Percentiles rank a stretch among this genome's conserved stretches.
Conservation (phyloP, 2,888 invertebrate species). For the Drosophila vallismaia region DNA sequence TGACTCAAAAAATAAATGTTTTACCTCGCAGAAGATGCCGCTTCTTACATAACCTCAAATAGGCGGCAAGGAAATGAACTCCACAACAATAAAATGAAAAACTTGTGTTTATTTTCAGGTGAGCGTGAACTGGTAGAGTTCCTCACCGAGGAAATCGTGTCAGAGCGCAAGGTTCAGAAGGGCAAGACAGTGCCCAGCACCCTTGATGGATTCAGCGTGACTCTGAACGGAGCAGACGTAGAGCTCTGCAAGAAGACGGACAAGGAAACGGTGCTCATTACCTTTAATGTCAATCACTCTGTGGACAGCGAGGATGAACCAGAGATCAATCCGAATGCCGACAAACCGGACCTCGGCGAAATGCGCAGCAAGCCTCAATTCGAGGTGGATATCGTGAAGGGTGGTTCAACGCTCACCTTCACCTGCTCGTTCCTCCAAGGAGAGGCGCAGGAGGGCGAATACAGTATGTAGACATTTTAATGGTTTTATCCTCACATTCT, state of each 20-base stretch:
- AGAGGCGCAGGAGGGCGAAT: constrained; percentile 88
- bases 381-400: constrained; percentile 92
- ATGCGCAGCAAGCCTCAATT: constrained; percentile 97
- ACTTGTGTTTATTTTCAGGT: constrained; percentile 85
- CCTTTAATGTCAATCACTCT: constrained; percentile 97
- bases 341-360: constrained; percentile 91
- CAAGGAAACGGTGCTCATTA: constrained; percentile 90
- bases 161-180: constrained; percentile 94
- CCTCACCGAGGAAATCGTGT: constrained; percentile 95
- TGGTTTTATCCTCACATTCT: background rate
- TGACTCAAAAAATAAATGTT: background rate
- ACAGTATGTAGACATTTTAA: constrained; percentile 85
- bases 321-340: constrained; percentile 86
- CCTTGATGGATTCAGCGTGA: constrained; percentile 92
- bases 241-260: constrained; percentile 89
- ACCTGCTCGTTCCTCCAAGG: constrained; percentile 92
- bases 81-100: constrained; percentile 28
- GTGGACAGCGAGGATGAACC: constrained; percentile 92
- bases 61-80: constrained; percentile 41
- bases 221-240: constrained; percentile 92
- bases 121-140: constrained; percentile 95
- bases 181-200: constrained; percentile 89
- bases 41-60: constrained; percentile 80
- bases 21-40: background rate
- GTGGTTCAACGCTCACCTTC: constrained; percentile 91